These are phyloP conservation scores for Tortrix viridana DNA, from an alignment of 2,888 invertebrate genomes.

Conservation along the genomic window DNA sequence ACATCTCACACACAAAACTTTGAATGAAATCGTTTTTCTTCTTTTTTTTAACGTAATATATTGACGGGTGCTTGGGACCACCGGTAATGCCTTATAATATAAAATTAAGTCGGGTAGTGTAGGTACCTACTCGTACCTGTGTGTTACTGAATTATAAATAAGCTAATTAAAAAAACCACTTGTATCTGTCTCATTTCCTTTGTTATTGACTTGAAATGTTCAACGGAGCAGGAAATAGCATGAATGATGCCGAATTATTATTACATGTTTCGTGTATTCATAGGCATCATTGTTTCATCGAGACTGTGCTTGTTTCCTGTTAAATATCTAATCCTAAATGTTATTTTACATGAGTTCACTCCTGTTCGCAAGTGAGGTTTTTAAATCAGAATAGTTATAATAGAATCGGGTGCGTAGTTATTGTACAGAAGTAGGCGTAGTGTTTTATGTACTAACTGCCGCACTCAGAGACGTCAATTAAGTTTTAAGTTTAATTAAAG, in stretches of 20 bases:
- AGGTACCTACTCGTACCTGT: not conserved
- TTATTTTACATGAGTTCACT: not conserved
- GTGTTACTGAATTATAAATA: not conserved
- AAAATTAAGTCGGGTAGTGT: not conserved
- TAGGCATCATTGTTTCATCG: not conserved
- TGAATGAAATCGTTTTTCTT: too few relatives aligned
- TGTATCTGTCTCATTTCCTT: not conserved
- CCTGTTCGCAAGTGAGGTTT: too few relatives aligned
- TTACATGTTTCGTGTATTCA: slow-evolving; percentile 6
- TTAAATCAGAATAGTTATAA: too few relatives aligned
- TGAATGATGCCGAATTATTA: slow-evolving; percentile 10
- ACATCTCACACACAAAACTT: too few relatives aligned
- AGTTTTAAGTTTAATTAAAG: too few relatives aligned
- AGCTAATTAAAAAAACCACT: not conserved
- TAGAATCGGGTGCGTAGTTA: too few relatives aligned
- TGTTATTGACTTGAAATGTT: slow-evolving; percentile 1
- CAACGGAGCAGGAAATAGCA: slow-evolving; percentile 10
- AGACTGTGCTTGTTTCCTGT: slow-evolving; percentile 2
- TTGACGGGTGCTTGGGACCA: too few relatives aligned
- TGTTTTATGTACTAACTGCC: too few relatives aligned
- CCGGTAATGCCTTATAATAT: too few relatives aligned
- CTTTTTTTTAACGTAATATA: too few relatives aligned
- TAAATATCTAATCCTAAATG: not conserved
- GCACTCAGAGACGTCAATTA: too few relatives aligned
- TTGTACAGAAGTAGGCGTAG: too few relatives aligned